phyloP scores from a whole-genome alignment of 2,797 vertebrate species.

The Tangara arthus region DNA sequence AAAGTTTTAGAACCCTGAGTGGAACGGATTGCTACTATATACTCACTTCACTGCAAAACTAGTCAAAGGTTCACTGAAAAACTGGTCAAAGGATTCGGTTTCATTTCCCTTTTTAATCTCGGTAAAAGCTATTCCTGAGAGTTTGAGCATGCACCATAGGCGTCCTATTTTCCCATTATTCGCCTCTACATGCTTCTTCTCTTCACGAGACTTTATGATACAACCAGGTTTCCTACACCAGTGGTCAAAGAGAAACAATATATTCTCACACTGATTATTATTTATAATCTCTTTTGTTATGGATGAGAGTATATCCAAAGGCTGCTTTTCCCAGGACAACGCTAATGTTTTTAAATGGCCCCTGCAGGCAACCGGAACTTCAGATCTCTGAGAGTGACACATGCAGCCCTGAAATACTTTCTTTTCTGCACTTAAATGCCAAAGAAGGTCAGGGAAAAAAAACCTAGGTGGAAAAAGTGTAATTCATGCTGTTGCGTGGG shows the following conservation, averaged over 20 bases:
- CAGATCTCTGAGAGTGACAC: conserved; percentile 58
- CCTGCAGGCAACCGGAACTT: conserved; percentile 59
- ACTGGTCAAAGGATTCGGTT: conserved; percentile 56
- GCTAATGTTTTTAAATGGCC: conserved; percentile 62
- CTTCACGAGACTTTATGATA: conserved; percentile 49
- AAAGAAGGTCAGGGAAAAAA: conserved; percentile 43
- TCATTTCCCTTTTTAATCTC: conserved; percentile 68
- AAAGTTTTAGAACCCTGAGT: conserved; percentile 42
- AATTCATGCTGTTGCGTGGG: conserved; percentile 26
- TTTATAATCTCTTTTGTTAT: conserved; percentile 73
- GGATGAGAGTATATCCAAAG: conserved; percentile 56
- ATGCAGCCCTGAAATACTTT: conserved; percentile 55
- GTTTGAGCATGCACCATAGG: conserved; percentile 56
- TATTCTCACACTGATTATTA: conserved; percentile 71
- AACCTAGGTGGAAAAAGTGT: conserved; percentile 29
- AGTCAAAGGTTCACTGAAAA: conserved; percentile 61
- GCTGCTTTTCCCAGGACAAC: conserved; percentile 52
- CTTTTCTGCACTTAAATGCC: conserved; percentile 55
- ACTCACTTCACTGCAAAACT: conserved; percentile 48
- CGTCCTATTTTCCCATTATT: conserved; percentile 63
- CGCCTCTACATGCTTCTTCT: conserved; percentile 47
- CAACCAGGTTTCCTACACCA: conserved; percentile 58
- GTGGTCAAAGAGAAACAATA: conserved; percentile 65
- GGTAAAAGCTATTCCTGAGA: conserved; percentile 65
- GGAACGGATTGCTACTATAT: conserved; percentile 50